Evolutionary conservation across 2,888 invertebrate genomes (phyloP).

Genomic region (Cerceris rybyensis): DNA sequence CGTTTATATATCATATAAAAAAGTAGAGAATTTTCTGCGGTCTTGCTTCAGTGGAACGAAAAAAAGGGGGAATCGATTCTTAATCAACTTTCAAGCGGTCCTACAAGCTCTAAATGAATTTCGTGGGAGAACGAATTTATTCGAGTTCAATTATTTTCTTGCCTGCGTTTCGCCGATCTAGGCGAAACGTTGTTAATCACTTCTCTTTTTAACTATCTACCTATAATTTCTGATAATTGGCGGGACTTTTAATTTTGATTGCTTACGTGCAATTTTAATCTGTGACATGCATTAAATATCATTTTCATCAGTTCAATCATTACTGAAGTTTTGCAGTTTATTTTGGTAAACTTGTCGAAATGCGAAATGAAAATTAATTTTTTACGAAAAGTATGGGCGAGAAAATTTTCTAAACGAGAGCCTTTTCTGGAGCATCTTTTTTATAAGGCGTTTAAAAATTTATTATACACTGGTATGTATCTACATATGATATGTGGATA

Average conservation of each 20-base stretch:
- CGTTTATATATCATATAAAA: background rate
- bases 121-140: slow-evolving; percentile 20
- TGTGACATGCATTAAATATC: background rate
- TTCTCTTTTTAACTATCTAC: slow-evolving; percentile 21
- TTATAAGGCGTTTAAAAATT: too few relatives aligned
- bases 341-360: too few relatives aligned
- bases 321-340: background rate
- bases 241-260: too few relatives aligned
- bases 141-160: slow-evolving; percentile 41
- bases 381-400: too few relatives aligned
- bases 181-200: slow-evolving; percentile 33
- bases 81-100: slow-evolving; percentile 36
- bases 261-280: background rate
- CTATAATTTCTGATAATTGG: slow-evolving; percentile 5
- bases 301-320: background rate
- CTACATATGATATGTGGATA: too few relatives aligned
- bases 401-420: too few relatives aligned
- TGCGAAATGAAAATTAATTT: too few relatives aligned
- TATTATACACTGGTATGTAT: too few relatives aligned
- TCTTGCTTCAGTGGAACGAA: slow-evolving; percentile 12
- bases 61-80: slow-evolving; percentile 40
- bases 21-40: slow-evolving; percentile 12
- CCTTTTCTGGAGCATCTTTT: too few relatives aligned
- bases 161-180: slow-evolving; percentile 12
- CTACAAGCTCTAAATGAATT: slow-evolving; percentile 24